phyloP scores from a whole-genome alignment of 1,140 invertebrate species.

The Ceratina calcarata region DNA sequence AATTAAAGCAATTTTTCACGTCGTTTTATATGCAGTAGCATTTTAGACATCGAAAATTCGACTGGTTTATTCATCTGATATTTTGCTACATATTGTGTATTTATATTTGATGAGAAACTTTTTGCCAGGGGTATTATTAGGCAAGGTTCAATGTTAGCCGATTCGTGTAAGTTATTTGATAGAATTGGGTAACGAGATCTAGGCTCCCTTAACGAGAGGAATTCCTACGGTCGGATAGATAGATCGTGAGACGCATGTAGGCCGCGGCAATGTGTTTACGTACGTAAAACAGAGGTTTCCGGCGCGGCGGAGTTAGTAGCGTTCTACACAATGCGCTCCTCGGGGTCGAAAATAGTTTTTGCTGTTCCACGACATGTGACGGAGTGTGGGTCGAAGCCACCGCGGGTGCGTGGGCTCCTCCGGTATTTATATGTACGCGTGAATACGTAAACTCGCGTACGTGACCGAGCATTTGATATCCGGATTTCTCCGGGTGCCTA shows the following conservation, averaged over 20 bases:
- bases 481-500: slow-evolving; percentile 14
- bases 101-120: no score
- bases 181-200: slow-evolving; percentile 5
- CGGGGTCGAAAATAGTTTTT: slow-evolving; percentile 69
- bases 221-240: slow-evolving; percentile 33
- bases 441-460: slow-evolving; percentile 27
- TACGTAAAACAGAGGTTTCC: slow-evolving; percentile 40
- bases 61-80: no score
- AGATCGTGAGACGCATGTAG: slow-evolving; percentile 21
- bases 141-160: no score
- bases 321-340: slow-evolving; percentile 50
- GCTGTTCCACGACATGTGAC: slow-evolving; percentile 24
- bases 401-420: slow-evolving; percentile 17
- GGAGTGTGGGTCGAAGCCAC: slow-evolving; percentile 29
- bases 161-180: no score
- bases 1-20: no score
- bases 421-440: slow-evolving; percentile 36
- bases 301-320: slow-evolving; percentile 16
- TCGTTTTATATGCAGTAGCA: no score
- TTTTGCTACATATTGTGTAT: no score
- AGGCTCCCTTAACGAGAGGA: slow-evolving; percentile 22
- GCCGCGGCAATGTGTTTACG: slow-evolving; percentile 40
- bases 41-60: no score
- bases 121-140: no score
- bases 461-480: slow-evolving; percentile 39